Conservation (phyloP, 2,888 invertebrate genomes). For the Cerastoderma edule region DNA sequence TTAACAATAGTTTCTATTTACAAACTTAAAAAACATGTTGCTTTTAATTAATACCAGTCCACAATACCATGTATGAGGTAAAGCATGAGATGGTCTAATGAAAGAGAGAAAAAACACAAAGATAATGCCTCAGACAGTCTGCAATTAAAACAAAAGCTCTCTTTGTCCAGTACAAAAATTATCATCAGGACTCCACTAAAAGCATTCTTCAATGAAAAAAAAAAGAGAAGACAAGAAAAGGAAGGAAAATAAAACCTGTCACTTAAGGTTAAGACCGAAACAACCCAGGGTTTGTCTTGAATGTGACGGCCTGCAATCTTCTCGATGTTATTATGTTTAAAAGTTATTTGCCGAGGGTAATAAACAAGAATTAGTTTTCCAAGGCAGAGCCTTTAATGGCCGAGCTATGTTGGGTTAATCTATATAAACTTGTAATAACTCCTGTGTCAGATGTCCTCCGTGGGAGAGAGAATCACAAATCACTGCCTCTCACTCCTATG, state of each 20-base stretch:
- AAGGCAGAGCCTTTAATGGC: slow-evolving; percentile 7
- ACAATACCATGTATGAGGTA: no score
- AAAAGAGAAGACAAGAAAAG: no score
- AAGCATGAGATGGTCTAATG: no score
- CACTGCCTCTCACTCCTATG: background rate
- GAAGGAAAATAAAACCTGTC: slow-evolving; percentile 16
- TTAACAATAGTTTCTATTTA: no score
- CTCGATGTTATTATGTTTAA: slow-evolving; percentile 20
- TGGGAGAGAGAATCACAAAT: background rate
- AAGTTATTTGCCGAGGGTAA: slow-evolving; percentile 23
- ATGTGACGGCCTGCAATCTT: slow-evolving; percentile 17
- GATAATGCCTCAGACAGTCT: no score
- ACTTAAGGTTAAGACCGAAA: background rate
- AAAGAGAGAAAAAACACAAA: no score
- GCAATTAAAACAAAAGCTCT: no score
- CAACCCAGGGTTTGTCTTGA: slow-evolving; percentile 2
- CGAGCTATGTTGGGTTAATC: slow-evolving; percentile 2
- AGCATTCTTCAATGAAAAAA: slow-evolving; percentile 9
- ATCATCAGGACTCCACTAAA: slow-evolving; percentile 11
- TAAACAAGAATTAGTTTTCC: slow-evolving; percentile 25
- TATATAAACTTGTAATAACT: slow-evolving; percentile 5
- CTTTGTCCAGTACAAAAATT: no score
- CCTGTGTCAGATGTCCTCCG: background rate
- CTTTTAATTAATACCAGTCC: no score
- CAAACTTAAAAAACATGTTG: no score